Base-by-base conservation (phyloP, 2,888 invertebrate genomes). In the Poecilobothrus nobilitatus region DNA sequence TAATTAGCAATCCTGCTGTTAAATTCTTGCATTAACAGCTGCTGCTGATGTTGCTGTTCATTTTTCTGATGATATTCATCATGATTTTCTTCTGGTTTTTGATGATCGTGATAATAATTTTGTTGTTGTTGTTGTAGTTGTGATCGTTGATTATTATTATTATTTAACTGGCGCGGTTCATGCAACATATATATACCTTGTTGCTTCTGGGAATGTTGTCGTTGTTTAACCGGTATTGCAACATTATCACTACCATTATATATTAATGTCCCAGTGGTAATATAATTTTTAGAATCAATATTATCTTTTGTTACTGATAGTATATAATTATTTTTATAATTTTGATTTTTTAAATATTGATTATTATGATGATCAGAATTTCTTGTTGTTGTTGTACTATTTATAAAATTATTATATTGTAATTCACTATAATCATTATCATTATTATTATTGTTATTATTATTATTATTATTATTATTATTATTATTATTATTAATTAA, bases 381-480 rank as follows among this genome's bases (percentile, higher is more conserved):
- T 53, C 1, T 37, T 61, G 44, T 15, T 10, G 12, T 27, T n/a
- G 61, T 33, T 27, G 18, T 10, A 66, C 21, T 27, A 33, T 20
- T 61, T 66, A 20, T 20, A 61, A 33, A 33, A 61, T n/a, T 61
- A 61, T 27, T 33, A 61, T 27, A n/a, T 44, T 61, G 18, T n/a
- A 33, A 61, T 21, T 61, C 61, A 33, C 22, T 33, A 66, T 66
- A 66, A 64, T 62, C 64, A 68, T 67, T 70, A 65, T 69, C 72
- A 72, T 70, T 71, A 71, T 71, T 67, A 70, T 69, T 70, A 68
- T 70, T 70, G 65, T 71, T 71, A 70, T 72, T 71, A 73, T 73
- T 74, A 74, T 72, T 74, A 72, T 73, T 73, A 71, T 74, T 71
- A 72, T 73, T 75, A 75, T 73, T 75, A 71, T 73, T 72, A n/a